phyloP scores from a whole-genome alignment of 2,888 invertebrate genomes.

The Trachelus stipa region DNA sequence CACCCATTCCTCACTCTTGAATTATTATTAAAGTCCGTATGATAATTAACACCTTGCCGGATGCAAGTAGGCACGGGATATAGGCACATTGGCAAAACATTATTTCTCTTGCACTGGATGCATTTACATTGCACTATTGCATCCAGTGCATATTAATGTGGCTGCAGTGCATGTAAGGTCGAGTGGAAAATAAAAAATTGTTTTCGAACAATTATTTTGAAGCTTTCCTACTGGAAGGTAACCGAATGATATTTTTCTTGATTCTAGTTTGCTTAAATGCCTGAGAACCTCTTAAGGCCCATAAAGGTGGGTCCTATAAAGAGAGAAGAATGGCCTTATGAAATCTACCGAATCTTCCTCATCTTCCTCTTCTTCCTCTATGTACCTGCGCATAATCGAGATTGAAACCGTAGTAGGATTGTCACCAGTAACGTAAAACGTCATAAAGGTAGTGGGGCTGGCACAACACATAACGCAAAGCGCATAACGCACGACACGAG shows the following conservation, averaged over 20 bases:
- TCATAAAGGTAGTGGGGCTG: slow-evolving; percentile 28
- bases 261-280: too few relatives aligned
- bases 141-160: background rate
- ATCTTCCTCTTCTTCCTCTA: background rate
- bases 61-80: slow-evolving; percentile 8
- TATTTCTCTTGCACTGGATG: too few relatives aligned
- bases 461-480: slow-evolving; percentile 33
- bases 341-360: slow-evolving; percentile 3
- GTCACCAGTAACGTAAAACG: slow-evolving; percentile 52
- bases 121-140: background rate
- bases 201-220: background rate
- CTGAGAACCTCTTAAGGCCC: too few relatives aligned
- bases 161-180: background rate
- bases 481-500: slow-evolving; percentile 56
- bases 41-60: slow-evolving; percentile 38
- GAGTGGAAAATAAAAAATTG: background rate
- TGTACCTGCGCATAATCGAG: slow-evolving; percentile 23
- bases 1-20: slow-evolving; percentile 37
- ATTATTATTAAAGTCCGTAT: slow-evolving; percentile 37
- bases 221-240: too few relatives aligned
- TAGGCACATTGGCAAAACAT: background rate
- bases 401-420: slow-evolving; percentile 43
- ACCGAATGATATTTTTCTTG: too few relatives aligned
- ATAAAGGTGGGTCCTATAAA: too few relatives aligned
- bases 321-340: too few relatives aligned